Evolutionary conservation across 2,888 invertebrate species (phyloP), one percentile per base, ranked within the genome.

Genomic region (Poecilobothrus nobilitatus): DNA sequence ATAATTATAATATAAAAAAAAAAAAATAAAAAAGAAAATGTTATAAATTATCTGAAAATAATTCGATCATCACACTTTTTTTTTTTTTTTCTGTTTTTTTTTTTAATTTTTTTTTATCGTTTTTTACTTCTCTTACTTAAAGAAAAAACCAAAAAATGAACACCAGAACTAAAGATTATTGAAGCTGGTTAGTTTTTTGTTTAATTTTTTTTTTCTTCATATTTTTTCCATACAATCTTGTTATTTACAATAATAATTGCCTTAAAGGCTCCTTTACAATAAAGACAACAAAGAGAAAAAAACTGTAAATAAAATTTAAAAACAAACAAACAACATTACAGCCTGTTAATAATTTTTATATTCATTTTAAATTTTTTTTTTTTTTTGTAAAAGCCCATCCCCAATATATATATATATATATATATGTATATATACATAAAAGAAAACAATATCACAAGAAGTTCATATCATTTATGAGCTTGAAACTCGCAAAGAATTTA

Each of bases 291-390:
- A 41, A 41, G 9, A 41, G 37, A 41, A 41, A 41, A 12, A 41
- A 41, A 18, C 18, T n/a, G 18, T 53, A 53, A 53, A 53, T 53
- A 53, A 18, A 53, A 53, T 53, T 53, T 53, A 15, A 53, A 53
- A 53, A 53, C 53, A 53, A 53, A 53, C 53, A 53, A 53, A 53
- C 53, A 53, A 53, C 53, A 53, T 53, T 18, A 53, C 53, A 53
- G 53, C 53, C 53, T 53, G 53, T 53, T 53, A 53, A 53, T 53
- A 53, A 53, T 41, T 41, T 41, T 41, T 2, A 12, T 3, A 10
- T 37, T 8, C 44, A 44, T 53, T 53, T 37, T 10, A 37, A 37
- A 37, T 37, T 53, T 9, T 6, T 53, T 53, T 15, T 12, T 6
- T 18, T 53, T 18, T 53, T 18, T 53, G 12, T 44, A 8, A 37